These are phyloP conservation scores for Montipora sp. DNA, from an alignment of 64 coral and sea anemone genomes.

Conservation along the genomic window DNA sequence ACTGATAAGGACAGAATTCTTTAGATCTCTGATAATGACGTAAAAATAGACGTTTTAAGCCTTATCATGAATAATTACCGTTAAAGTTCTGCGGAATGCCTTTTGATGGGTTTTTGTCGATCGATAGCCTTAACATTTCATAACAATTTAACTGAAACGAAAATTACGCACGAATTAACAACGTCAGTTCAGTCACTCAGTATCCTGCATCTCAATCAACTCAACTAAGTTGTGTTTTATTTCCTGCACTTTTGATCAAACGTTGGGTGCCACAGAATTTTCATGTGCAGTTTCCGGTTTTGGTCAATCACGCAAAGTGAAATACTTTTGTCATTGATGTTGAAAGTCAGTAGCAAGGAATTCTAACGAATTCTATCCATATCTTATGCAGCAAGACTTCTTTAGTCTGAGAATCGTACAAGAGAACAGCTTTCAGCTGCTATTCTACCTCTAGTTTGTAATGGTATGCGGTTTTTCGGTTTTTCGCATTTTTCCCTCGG, in stretches of 20 bases:
- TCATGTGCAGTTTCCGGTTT: slow-evolving; percentile 6
- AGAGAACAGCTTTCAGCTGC: neutral
- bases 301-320: slow-evolving; percentile 2
- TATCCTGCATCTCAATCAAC: no score
- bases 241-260: slow-evolving; percentile 6
- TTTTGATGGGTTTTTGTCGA: neutral
- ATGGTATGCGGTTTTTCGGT: neutral
- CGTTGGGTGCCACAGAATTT: neutral
- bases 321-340: slow-evolving; percentile 8
- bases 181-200: no score
- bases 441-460: neutral
- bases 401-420: neutral
- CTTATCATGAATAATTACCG: slow-evolving; percentile 6
- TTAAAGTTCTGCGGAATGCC: slow-evolving; percentile 12
- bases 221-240: neutral
- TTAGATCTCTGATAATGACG: slow-evolving; percentile 12
- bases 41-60: slow-evolving; percentile 10
- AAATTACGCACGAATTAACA: no score
- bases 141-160: no score
- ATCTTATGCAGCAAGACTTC: neutral
- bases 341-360: slow-evolving; percentile 6
- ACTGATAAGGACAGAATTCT: slow-evolving; percentile 12
- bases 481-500: neutral
- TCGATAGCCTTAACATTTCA: no score
- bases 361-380: neutral